Conservation (phyloP, 2,888 invertebrate species). For the Caenorhabditis becei region DNA sequence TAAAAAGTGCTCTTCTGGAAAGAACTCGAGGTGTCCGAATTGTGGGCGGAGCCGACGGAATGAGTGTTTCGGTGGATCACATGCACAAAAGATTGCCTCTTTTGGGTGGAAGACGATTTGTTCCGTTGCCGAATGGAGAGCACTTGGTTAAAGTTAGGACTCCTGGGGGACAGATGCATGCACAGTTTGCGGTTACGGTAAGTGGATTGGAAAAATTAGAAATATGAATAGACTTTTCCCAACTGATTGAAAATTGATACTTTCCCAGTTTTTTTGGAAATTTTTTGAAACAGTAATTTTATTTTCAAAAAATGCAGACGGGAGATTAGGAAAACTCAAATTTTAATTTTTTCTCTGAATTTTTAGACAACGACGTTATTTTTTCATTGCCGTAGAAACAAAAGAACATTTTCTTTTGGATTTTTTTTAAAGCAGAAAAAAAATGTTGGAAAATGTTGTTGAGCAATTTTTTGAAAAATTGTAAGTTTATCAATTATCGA, state of each 20-base stretch:
- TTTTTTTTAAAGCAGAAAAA: background rate
- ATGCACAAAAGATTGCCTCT: constrained; percentile 44
- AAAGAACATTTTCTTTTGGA: background rate
- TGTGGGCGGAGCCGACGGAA: constrained; percentile 47
- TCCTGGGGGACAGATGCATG: constrained; percentile 40
- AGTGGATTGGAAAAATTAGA: background rate
- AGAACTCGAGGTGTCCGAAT: constrained; percentile 56
- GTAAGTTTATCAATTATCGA: too few relatives aligned
- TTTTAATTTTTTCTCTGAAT: too few relatives aligned
- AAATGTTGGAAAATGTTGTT: too few relatives aligned
- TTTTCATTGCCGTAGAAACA: background rate
- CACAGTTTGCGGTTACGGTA: constrained; percentile 43
- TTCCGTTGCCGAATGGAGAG: constrained; percentile 55
- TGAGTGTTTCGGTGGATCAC: constrained; percentile 52
- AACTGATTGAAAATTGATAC: background rate
- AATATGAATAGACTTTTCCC: too few relatives aligned
- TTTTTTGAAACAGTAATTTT: background rate
- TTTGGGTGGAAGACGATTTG: constrained; percentile 47
- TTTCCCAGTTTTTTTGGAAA: background rate
- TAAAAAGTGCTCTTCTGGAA: constrained; percentile 52
- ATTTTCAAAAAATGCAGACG: background rate
- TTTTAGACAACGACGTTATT: too few relatives aligned
- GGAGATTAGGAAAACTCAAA: background rate
- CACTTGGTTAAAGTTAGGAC: constrained; percentile 48
- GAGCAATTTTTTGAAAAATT: too few relatives aligned